Base-by-base conservation (phyloP, 2,888 invertebrate genomes). In the Tubulanus polymorphus region DNA sequence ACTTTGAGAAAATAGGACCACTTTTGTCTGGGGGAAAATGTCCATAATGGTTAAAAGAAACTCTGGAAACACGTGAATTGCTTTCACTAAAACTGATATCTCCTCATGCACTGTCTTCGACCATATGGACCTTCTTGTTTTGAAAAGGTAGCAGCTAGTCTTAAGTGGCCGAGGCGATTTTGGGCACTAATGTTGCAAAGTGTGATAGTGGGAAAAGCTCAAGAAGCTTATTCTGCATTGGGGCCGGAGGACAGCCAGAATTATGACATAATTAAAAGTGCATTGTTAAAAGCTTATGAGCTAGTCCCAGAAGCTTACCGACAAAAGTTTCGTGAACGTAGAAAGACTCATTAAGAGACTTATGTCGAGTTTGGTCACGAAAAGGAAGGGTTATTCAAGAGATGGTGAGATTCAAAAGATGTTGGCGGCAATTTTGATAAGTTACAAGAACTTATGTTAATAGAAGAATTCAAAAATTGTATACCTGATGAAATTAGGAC, bases 131-230 rank as follows among this genome's bases (percentile, higher is more conserved):
- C n/a, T n/a, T n/a, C n/a, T n/a, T n/a, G n/a, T 32, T 32, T 32
- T 32, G 35, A 32, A 15, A 32, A 32, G 35, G 35, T 15, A 12
- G 35, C 35, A 12, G 10, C 10, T 32, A 32, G 35, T 32, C 15
- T 32, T 10, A 10, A 32, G 10, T 32, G 35, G 35, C 35, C 35
- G 15, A 15, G 15, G 15, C 10, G 15, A 12, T 6, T 35, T 20
- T 59, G 59, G 56, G 25, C 56, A 25, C 3, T 56, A 6, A 25
- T 63, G n/a, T 47, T 59, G 27, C 60, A 61, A 27, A 59, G 61
- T 57, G 55, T 51, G 35, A 32, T 32, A 10, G 15, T 12, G 35
- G 35, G 35, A 10, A 32, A 32, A 15, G 35, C 46, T 20, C 46
- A 45, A 20, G 20, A 45, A 45, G 20, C 46, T 10, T 45, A 45